Base-by-base conservation (phyloP, 1,140 invertebrate species). In the Euura saliciscinereae region DNA sequence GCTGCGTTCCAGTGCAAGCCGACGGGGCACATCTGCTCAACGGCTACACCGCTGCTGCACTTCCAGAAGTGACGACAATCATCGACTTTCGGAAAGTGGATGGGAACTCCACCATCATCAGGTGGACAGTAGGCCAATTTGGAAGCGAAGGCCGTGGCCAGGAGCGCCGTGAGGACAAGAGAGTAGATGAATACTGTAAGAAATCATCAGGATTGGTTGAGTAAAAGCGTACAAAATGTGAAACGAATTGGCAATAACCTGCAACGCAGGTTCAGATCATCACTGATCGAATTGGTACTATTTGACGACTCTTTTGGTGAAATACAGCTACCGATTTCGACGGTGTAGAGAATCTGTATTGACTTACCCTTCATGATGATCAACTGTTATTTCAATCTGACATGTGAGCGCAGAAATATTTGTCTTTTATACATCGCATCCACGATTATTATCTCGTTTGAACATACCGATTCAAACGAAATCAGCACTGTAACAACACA, bases 41-140 rank as follows among this genome's bases (percentile, higher is more conserved):
- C 79, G 0, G 86, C 84, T 7, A 79, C 70, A 3, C 84, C 86
- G 45, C 80, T 84, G 0, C 84, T 82, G 76, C 90, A 91, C 68
- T 86, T 82, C 78, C 88, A 90, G 77, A 89, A 91, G 45, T 84
- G 86, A 42, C 84, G 75, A 75, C 90, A 91, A 71, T 89, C 84
- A 3, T 74, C 71, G 6, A 82, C 77, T 72, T 92, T 86, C 0
- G 84, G 76, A 44, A 90, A 78, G 2, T 90, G 80, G 75, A 86
- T 86, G 51, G 80, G 79, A 5, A 77, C 71, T 44, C 75, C 78
- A 44, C 70, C 75, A 44, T 67, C 43, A 44, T 67, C 72, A 7
- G 8, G n/a, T 51, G 78, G 79, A 65, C 81, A 83, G 7, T 71
- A 69, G 13, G 81, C 28, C 28, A 28, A n/a, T 90, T 84, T 2